These are phyloP conservation scores for Alcis repandata DNA, from an alignment of 2,888 invertebrate species.

Conservation along the genomic window DNA sequence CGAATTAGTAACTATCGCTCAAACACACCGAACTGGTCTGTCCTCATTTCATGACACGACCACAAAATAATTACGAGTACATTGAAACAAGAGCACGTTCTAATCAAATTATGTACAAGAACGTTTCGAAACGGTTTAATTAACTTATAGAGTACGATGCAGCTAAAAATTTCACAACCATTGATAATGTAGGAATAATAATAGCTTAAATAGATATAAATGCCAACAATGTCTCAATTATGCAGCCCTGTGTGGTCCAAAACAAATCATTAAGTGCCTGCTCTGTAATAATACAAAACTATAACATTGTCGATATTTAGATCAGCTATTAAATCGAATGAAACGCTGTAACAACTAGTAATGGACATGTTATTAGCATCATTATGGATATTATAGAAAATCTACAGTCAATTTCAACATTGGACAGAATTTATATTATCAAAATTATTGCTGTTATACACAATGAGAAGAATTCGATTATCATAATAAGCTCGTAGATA, in stretches of 20 bases:
- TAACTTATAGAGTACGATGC: slow-evolving; percentile 53
- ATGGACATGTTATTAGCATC: slow-evolving; percentile 78
- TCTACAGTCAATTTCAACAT: slow-evolving; percentile 71
- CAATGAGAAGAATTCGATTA: slow-evolving; percentile 38
- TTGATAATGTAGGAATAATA: slow-evolving; percentile 59
- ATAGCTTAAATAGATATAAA: slow-evolving; percentile 60
- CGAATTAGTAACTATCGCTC: slow-evolving; percentile 32
- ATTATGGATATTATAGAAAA: slow-evolving; percentile 73
- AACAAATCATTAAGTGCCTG: slow-evolving; percentile 70
- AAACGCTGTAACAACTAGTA: slow-evolving; percentile 76
- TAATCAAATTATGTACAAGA: slow-evolving; percentile 58
- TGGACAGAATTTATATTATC: slow-evolving; percentile 57
- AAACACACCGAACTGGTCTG: slow-evolving; percentile 43
- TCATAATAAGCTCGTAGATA: slow-evolving; percentile 43
- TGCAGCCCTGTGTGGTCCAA: slow-evolving; percentile 77
- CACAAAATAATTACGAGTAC: slow-evolving; percentile 68
- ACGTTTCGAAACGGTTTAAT: slow-evolving; percentile 61
- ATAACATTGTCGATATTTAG: slow-evolving; percentile 78
- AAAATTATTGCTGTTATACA: slow-evolving; percentile 37
- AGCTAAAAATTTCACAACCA: slow-evolving; percentile 55
- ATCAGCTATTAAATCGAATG: slow-evolving; percentile 75
- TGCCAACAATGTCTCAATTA: slow-evolving; percentile 80
- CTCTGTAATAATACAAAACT: slow-evolving; percentile 71
- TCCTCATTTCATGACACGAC: slow-evolving; percentile 64
- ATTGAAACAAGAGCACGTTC: slow-evolving; percentile 71